phyloP scores from a whole-genome alignment of 2,888 invertebrate genomes.

The Oegoconia quadripuncta region DNA sequence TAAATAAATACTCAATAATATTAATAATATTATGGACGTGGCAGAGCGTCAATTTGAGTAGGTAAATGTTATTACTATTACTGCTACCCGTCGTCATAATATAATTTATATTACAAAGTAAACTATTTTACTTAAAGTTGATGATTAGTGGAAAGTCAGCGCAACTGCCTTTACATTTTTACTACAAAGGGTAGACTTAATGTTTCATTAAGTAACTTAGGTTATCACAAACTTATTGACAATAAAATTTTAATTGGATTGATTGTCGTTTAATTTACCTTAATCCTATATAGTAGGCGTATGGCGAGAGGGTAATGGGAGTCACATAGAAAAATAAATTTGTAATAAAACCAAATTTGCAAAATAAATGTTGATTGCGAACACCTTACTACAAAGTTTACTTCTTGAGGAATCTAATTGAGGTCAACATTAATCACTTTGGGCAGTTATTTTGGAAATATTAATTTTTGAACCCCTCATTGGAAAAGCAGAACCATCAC shows the following conservation, averaged over 20 bases:
- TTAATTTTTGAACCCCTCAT: too few relatives aligned
- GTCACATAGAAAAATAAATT: too few relatives aligned
- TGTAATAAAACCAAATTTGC: too few relatives aligned
- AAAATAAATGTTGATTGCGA: too few relatives aligned
- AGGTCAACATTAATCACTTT: too few relatives aligned
- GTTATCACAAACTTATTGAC: constrained; percentile 32
- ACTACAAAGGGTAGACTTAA: constrained; percentile 34
- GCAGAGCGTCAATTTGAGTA: constrained; percentile 27
- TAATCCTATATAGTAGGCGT: neutral
- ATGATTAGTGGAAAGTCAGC: constrained; percentile 22
- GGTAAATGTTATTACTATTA: constrained; percentile 18
- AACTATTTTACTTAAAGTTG: constrained; percentile 22
- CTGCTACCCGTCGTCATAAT: constrained; percentile 13
- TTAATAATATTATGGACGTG: constrained; percentile 43
- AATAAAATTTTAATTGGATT: constrained; percentile 33
- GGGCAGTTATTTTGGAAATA: too few relatives aligned
- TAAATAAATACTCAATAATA: constrained; percentile 77
- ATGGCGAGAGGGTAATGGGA: neutral
- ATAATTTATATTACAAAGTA: constrained; percentile 1
- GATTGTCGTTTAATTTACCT: neutral
- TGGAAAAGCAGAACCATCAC: too few relatives aligned
- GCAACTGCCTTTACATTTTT: constrained; percentile 28
- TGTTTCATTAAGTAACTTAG: constrained; percentile 39
- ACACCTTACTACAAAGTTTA: too few relatives aligned
- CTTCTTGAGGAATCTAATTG: too few relatives aligned